Base-by-base conservation (phyloP, 2,797 vertebrate genomes). In the Sternarchorhynchus goeldii region DNA sequence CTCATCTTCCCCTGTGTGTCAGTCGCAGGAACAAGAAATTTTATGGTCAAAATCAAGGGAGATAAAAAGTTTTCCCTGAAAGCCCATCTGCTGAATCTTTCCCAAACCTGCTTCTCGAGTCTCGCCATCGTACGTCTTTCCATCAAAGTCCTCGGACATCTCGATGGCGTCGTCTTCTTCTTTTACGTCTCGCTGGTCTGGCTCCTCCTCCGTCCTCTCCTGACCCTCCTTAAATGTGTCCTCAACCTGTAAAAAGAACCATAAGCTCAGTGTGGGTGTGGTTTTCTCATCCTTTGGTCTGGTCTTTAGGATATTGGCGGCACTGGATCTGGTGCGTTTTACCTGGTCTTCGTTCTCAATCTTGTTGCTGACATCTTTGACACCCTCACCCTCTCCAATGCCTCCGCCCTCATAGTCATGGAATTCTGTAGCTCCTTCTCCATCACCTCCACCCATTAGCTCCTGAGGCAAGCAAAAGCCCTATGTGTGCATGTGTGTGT, bases 131-230 rank as follows among this genome's bases (percentile, higher is more conserved):
- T 97, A 94, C 89, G 96, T 94, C 87, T 96, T 95, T 58, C 96
- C 97, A 4, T 96, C 95, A 82, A 99, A 99, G 89, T 99, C 97
- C 80, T 99, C 97, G 0, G 97, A 96, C 97, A 99, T 99, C 90
- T 99, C 98, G 29, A 99, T 94, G 53, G 96, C 97, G 12, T 98
- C 94, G 76, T 99, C 96, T 83, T 99, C 98, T 20, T 93, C 93
- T 88, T 96, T 92, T 67, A 98, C 93, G 31, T 98, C 93, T 18
- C 89, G 90, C 87, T 95, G 93, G 60, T 96, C 93, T 39, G 95
- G 90, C 83, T 97, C 91, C 32, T 99, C 95, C 77, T 96, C 92
- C 12, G 93, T 87, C 82, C 95, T 96, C 71, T 97, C 95, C 86
- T 97, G 86, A 29, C 93, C 96, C 63, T 97, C 96, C 82, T 90